Conservation (phyloP, 2,113 vertebrate genomes). For the Rhinolophus ferrumequinum region DNA sequence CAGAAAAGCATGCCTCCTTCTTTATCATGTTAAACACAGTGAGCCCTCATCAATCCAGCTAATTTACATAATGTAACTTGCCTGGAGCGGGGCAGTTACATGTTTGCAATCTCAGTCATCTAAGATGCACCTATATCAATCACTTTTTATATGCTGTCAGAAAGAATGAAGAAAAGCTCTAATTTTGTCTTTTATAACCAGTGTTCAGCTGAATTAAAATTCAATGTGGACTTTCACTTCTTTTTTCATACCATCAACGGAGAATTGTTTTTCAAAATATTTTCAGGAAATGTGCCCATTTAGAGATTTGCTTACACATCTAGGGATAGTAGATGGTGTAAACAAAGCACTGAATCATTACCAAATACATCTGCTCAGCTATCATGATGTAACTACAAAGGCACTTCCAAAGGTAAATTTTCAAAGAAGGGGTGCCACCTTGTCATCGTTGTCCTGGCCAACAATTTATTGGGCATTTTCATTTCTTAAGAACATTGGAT, state of each 20-base stretch:
- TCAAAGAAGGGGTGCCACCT: neutral
- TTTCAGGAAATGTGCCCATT: neutral
- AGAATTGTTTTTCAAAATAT: neutral
- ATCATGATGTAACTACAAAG: neutral
- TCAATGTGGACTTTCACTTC: slow-evolving; percentile 9
- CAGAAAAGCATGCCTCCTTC: slow-evolving; percentile 24
- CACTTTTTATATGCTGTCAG: neutral
- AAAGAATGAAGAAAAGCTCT: slow-evolving; percentile 13
- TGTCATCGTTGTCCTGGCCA: neutral
- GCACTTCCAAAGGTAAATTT: neutral
- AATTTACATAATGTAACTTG: slow-evolving; percentile 33
- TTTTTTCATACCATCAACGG: neutral
- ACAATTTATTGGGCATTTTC: neutral
- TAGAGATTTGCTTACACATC: slow-evolving; percentile 5
- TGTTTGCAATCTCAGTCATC: slow-evolving; percentile 26
- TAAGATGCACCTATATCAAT: neutral
- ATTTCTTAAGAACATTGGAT: neutral
- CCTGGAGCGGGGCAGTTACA: neutral
- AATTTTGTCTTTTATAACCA: slow-evolving; percentile 42
- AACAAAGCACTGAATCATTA: neutral
- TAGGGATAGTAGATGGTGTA: neutral
- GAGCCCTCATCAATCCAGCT: neutral
- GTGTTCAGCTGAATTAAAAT: slow-evolving; percentile 39
- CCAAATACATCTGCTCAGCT: neutral
- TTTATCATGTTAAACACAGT: neutral